Evolutionary conservation across 2,888 invertebrate species (phyloP), one percentile per base, ranked within the genome.

Genomic region (Formica aserva): DNA sequence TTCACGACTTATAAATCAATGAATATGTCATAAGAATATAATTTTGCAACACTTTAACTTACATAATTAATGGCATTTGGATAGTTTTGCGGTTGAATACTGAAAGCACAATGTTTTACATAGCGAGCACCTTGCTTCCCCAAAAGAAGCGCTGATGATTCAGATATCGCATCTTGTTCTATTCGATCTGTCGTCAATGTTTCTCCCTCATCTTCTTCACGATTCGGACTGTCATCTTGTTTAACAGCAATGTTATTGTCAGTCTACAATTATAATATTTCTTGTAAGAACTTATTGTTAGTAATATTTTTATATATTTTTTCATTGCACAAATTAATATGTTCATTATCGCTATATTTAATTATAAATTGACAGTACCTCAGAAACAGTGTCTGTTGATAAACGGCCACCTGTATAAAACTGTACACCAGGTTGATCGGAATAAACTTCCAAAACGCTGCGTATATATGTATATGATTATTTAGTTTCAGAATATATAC

Each of bases 51-150:
- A 6, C 69, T 48, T 66, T 35, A 9, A 95, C 96, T 96, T 94
- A 97, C 97, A 94, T 97, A 96, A 95, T 98, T 98, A 8, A 98
- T 96, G 29, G 98, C 97, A 95, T 98, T 97, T 0, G 99, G 98
- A 95, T 97, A 98, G 93, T 98, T 98, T 95, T 99, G 98, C 0
- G 98, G 97, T 95, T 98, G 98, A 82, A 98, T 95, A 93, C 98
- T 98, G 93, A 99, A 97, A 1, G 97, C 97, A 0, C 97, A 97
- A 91, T 98, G 97, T 87, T 96, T 97, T 80, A 95, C 96, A 93
- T 98, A 98, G 48, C 94, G 92, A 0, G 96, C 96, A 0, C 97
- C 97, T 15, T 95, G 95, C 94, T 98, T 98, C 0, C 98, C 98
- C 5, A 22, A 62, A 57, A 89, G 78, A 82, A 78, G 89, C 71